Evolutionary conservation across 2,797 vertebrate species (phyloP), one percentile per base, ranked within the genome.

Genomic region (Presbytis comata): DNA sequence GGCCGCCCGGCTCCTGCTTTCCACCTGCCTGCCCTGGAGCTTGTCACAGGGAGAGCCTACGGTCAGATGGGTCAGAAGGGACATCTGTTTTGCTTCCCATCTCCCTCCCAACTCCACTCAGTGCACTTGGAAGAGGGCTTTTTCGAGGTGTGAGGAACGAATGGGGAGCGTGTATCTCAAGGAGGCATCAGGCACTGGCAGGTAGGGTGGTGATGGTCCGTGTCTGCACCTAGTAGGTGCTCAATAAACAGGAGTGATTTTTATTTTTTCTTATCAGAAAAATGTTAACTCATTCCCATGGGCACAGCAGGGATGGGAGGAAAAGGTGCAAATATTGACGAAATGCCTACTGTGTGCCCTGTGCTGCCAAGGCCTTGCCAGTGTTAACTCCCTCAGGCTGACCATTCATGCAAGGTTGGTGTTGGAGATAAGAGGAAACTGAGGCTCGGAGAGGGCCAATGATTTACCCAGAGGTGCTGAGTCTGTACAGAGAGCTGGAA

Each of bases 41-140:
- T 95, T 85, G 78, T 96, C 83, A 92, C 84, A 91, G 91, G 55
- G 67, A 97, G 28, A 93, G 79, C 78, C 88, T 7, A 41, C 0
- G n/a, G 96, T 84, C 92, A 93, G 97, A 41, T 22, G 86, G 89
- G 90, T 92, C 64, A 0, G 21, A 78, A 72, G 95, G 95, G 96
- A 91, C 86, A 59, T 95, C 90, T 76, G 85, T 91, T 90, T 92
- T 2, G 0, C 70, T 92, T 75, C 55, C 76, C 57, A 3, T 36
- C 87, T 82, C 55, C 76, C 74, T 44, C 61, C 87, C 36, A 33
- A 64, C 59, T 84, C 50, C 90, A n/a, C 78, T 53, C 41, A 59
- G 46, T 70, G 61, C n/a, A 70, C 80, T 92, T 84, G 0, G 0
- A 81, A 81, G 91, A 85, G 84, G n/a, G 81, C 57, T 92, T 81